phyloP scores from a whole-genome alignment of 2,888 invertebrate genomes.

The Prostheceraeus crozeri region DNA sequence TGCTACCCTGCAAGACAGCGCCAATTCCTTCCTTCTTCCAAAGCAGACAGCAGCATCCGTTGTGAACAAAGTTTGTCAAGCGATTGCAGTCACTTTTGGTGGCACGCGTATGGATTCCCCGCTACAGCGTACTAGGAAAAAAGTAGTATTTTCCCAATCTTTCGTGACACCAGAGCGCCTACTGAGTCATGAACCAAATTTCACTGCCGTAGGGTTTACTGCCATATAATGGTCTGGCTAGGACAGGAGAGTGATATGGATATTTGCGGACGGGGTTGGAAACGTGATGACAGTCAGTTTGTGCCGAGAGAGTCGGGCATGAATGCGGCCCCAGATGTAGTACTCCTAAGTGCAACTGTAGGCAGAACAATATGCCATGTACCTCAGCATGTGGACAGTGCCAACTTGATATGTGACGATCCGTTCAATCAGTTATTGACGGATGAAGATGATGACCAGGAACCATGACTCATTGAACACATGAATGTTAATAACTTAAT shows the following conservation, averaged over 20 bases:
- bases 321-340: constrained; percentile 35
- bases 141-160: constrained; percentile 27
- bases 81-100: constrained; percentile 31
- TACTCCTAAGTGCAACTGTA: constrained; percentile 31
- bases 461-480: no score
- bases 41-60: constrained; percentile 27
- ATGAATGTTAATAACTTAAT: no score
- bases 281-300: constrained; percentile 25
- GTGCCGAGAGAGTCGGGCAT: constrained; percentile 15
- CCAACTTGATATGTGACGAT: constrained; percentile 32
- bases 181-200: not conserved
- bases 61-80: constrained; percentile 22
- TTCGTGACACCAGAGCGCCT: constrained; percentile 35
- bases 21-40: not conserved
- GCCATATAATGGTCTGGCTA: no score
- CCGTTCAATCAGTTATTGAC: no score
- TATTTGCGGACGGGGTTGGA: constrained; percentile 34
- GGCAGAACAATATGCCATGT: constrained; percentile 15
- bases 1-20: not conserved
- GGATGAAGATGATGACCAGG: no score
- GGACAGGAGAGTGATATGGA: no score
- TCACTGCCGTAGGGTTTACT: no score
- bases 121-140: constrained; percentile 24
- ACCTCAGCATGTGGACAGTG: constrained; percentile 35
- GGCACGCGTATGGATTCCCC: constrained; percentile 22